Evolutionary conservation across 2,888 invertebrate genomes (phyloP).

Genomic region (Habrosyne pyritoides): DNA sequence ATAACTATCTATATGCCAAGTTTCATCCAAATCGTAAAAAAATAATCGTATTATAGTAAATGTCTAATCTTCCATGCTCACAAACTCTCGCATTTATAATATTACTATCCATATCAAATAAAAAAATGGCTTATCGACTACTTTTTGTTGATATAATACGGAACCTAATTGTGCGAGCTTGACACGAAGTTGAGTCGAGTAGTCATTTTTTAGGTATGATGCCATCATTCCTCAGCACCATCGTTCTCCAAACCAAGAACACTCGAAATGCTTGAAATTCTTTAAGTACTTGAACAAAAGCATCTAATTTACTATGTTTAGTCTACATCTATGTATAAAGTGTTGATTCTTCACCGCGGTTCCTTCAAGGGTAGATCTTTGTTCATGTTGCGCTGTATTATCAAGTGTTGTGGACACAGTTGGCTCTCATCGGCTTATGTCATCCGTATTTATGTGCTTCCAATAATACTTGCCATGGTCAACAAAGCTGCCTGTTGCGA

Average conservation of each 20-base stretch:
- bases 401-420: conserved; percentile 76
- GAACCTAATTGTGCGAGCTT: too few species aligned
- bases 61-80: too few species aligned
- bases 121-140: too few species aligned
- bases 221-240: background rate
- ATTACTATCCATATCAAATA: too few species aligned
- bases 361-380: conserved; percentile 74
- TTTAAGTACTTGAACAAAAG: conserved; percentile 49
- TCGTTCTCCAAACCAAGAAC: conserved; percentile 12
- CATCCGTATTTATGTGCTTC: conserved; percentile 79
- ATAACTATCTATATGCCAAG: too few species aligned
- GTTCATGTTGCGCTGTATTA: conserved; percentile 65
- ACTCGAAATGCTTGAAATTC: conserved; percentile 41
- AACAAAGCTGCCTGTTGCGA: conserved; percentile 73
- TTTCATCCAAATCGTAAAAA: too few species aligned
- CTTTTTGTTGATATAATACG: too few species aligned
- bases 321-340: conserved; percentile 29
- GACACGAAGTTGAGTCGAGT: too few species aligned
- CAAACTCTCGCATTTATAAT: too few species aligned
- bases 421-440: conserved; percentile 79
- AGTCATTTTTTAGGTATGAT: too few species aligned
- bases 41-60: too few species aligned
- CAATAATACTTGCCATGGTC: conserved; percentile 73
- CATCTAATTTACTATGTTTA: conserved; percentile 48
- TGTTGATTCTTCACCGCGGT: conserved; percentile 47